Conservation (phyloP, 92 coral and sea anemone species). For the Muricea muricata region DNA sequence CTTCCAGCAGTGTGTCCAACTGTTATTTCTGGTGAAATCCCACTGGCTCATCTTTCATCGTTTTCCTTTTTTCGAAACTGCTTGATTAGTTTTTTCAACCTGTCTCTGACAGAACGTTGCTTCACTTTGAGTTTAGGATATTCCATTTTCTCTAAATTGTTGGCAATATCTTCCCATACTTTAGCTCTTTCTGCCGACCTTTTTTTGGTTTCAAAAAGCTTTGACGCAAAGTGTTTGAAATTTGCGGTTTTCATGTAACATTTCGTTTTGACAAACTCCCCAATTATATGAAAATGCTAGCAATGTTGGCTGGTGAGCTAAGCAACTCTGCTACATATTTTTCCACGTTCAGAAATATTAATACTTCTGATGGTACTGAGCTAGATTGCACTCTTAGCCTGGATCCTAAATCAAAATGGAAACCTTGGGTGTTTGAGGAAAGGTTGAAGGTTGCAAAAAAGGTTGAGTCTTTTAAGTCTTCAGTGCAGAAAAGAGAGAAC, state of each 20-base stretch:
- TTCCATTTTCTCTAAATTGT: too few species aligned
- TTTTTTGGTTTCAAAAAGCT: slow-evolving; percentile 13
- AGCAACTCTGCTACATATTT: slow-evolving; percentile 68
- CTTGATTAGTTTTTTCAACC: too few species aligned
- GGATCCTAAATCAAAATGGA: slow-evolving; percentile 30
- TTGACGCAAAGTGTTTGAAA: slow-evolving; percentile 46
- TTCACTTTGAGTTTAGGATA: too few species aligned
- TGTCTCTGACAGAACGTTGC: too few species aligned
- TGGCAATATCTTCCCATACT: slow-evolving; percentile 6
- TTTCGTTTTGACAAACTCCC: slow-evolving; percentile 67
- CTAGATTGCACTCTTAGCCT: too few species aligned
- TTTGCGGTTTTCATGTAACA: slow-evolving; percentile 61
- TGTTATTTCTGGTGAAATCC: slow-evolving; percentile 14
- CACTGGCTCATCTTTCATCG: too few species aligned
- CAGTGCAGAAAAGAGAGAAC: neutral
- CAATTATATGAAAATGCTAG: slow-evolving; percentile 80
- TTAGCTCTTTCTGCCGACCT: slow-evolving; percentile 6
- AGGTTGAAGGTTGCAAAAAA: neutral
- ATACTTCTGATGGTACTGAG: too few species aligned
- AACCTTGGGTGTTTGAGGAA: neutral
- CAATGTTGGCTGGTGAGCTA: slow-evolving; percentile 78
- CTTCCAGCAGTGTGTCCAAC: slow-evolving; percentile 15
- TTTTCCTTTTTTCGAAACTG: slow-evolving; percentile 11
- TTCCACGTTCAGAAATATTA: slow-evolving; percentile 73
- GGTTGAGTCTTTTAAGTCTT: neutral